Evolutionary conservation across 1,140 invertebrate species (phyloP).

Genomic region (Drosophila navojoa): DNA sequence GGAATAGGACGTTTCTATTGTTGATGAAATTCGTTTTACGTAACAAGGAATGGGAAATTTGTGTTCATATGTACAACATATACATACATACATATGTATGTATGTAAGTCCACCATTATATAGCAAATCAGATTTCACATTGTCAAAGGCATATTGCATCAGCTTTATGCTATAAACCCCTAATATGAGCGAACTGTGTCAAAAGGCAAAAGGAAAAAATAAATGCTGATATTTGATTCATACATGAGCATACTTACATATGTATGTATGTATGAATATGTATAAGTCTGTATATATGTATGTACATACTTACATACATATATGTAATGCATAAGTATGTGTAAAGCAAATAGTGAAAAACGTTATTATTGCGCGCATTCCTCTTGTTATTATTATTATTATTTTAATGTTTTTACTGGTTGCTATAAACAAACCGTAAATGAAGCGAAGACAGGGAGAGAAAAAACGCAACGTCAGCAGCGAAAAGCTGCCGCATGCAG

Average conservation of each 20-base stretch:
- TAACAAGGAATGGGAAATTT: too few species aligned
- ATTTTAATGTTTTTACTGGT: constrained; percentile 30
- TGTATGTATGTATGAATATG: constrained; percentile 5
- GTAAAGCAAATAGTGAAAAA: constrained; percentile 13
- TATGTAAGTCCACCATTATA: neutral
- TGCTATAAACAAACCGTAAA: constrained; percentile 70
- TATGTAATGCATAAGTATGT: neutral
- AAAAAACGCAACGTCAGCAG: constrained; percentile 59
- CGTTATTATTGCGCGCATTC: constrained; percentile 33
- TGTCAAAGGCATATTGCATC: constrained; percentile 54
- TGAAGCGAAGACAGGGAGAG: constrained; percentile 2
- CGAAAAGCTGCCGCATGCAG: constrained; percentile 18
- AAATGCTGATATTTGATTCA: constrained; percentile 36
- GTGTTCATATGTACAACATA: too few species aligned
- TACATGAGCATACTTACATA: neutral
- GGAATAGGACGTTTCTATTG: neutral
- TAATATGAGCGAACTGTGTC: constrained; percentile 9
- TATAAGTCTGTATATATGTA: too few species aligned
- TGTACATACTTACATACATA: too few species aligned
- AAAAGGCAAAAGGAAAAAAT: constrained; percentile 12
- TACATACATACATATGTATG: too few species aligned
- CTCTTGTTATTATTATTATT: constrained; percentile 18
- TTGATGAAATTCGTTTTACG: too few species aligned
- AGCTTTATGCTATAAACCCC: constrained; percentile 26
- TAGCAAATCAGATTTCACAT: constrained; percentile 35